Evolutionary conservation across 2,888 invertebrate species (phyloP), one percentile per base, ranked within the genome.

Genomic region (Campoplex capitator): DNA sequence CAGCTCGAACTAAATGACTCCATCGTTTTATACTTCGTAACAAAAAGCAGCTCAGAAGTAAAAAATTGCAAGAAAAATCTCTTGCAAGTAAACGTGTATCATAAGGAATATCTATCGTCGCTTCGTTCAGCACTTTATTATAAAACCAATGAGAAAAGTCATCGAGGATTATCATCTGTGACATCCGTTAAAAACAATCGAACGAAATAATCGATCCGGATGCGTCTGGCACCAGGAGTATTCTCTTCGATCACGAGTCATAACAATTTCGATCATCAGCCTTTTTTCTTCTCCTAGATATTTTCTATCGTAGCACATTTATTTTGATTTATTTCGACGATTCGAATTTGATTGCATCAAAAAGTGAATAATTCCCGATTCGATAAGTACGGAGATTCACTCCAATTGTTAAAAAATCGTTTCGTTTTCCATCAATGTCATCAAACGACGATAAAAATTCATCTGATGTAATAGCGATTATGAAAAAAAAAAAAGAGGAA

Each of bases 181-280:
- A 56, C 32, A 67, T 16, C 48, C 74, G 38, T n/a, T 2, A 48
- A 6, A 48, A 84, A 79, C 74, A 75, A 79, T 51, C 18, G 13
- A 67, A 23, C 68, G 58, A 28, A 75, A 74, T 68, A 48, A 65
- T 79, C 68, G 48, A 84, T 75, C 58, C 54, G 54, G 67, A 74
- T 2, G n/a, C 38, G 67, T 7, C 67, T 7, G n/a, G 67, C n/a
- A 68, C 38, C 38, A n/a, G 28, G 7, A 45, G 11, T 2, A 45
- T 11, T 6, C n/a, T 7, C 32, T 32, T 62, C 16, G 3, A 18
- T 62, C 28, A 0, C 32, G 32, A 32, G 32, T 4, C 32, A 62
- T 16, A 16, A 32, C 13, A 4, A 32, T 62, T 62, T 62, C 16
- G 3, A 62, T 32, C 0, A 62, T 16, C 2, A 62, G 16, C 32